Base-by-base conservation (phyloP, 2,888 invertebrate genomes). In the Heliconius charithonia region DNA sequence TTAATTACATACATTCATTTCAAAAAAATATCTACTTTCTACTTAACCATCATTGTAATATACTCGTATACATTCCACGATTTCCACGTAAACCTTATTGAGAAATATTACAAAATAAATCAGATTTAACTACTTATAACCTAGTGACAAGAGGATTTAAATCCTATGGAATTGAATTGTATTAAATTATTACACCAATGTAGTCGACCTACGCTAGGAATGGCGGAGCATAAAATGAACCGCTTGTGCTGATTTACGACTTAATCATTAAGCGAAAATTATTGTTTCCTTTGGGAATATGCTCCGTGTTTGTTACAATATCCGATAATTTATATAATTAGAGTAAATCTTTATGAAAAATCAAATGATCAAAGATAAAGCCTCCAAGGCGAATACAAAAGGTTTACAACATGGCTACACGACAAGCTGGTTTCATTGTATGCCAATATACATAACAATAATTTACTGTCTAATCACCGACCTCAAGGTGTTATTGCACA, bases 401-500 rank as follows among this genome's bases (percentile, higher is more conserved):
- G 84, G 81, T 75, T 87, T 85, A 83, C 84, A 84, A 83, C 81
- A 81, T 82, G 76, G 83, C 80, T 76, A 81, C 82, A 84, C 82
- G 84, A 85, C 81, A 83, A 82, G 87, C 86, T 79, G 81, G 84
- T 87, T 87, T 84, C 86, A 87, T 87, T 88, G 88, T 87, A 80
- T 67, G 56, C 77, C 77, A 81, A 76, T 80, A 80, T 82, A 79
- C 81, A 78, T 81, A 82, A 80, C 80, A 79, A 83, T 81, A 81
- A 81, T 79, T 77, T 77, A 78, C 80, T 79, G 83, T 83, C 83
- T 82, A 86, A 86, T 86, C 85, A 84, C 83, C 85, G 81, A 86
- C 86, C 86, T 86, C 89, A 89, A 89, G 89, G 89, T 88, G 85
- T 88, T 88, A 87, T 90, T 89, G 88, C 88, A 87, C 85, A 89